A percentile compares a stretch with the other conserved stretches of the same genome.
phyloP scores from a whole-genome alignment of 2,888 invertebrate species.

The Drosophila emarginata region DNA sequence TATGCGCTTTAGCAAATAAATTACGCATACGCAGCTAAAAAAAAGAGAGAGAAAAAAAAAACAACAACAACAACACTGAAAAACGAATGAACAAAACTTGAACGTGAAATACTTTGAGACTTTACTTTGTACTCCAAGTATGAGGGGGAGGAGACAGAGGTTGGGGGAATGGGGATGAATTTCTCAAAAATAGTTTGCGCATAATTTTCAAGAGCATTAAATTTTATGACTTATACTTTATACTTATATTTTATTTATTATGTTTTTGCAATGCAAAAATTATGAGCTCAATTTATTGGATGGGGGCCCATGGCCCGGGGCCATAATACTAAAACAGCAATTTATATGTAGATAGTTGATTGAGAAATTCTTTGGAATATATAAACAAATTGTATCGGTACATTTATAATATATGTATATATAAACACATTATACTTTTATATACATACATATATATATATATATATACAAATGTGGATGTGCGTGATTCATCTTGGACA shows the following conservation, averaged over 20 bases:
- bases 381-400: slow-evolving; percentile 10
- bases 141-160: neutral
- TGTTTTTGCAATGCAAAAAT: slow-evolving; percentile 66
- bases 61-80: neutral
- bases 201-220: slow-evolving; percentile 74
- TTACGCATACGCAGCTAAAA: slow-evolving; percentile 62
- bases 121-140: slow-evolving; percentile 1
- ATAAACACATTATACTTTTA: slow-evolving; percentile 10
- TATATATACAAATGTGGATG: neutral
- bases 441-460: neutral
- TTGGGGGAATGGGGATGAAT: slow-evolving; percentile 6
- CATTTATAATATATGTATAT: neutral
- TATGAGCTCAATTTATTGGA: slow-evolving; percentile 68
- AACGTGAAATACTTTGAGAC: slow-evolving; percentile 12
- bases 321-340: slow-evolving; percentile 62
- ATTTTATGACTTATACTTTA: slow-evolving; percentile 72
- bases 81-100: neutral
- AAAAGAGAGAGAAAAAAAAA: neutral
- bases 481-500: neutral
- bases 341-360: slow-evolving; percentile 40
- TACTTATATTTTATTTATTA: slow-evolving; percentile 73
- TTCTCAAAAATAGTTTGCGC: slow-evolving; percentile 71
- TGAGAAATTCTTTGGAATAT: slow-evolving; percentile 10
- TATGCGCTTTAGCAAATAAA: slow-evolving; percentile 66
- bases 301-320: slow-evolving; percentile 34